Base-by-base conservation (phyloP, 2,888 invertebrate species). In the Sturmia bella region DNA sequence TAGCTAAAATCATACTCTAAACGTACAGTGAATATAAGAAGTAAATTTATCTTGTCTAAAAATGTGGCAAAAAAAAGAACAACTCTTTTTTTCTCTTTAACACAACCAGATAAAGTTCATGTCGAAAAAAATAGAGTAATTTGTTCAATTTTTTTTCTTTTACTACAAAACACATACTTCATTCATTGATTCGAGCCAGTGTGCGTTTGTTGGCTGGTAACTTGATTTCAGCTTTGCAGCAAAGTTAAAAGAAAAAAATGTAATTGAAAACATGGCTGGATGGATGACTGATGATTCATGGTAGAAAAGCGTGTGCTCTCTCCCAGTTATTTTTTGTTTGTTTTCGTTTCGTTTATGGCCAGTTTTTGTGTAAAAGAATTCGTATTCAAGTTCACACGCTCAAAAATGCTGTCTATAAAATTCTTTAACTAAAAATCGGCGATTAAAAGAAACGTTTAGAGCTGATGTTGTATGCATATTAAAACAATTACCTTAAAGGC, bases 231-330 rank as follows among this genome's bases (percentile, higher is more conserved):
- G 64, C 17, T 57, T 56, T 7, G 15, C 39, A 11, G n/a, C 17
- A 19, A 39, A 66, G 15, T 32, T 11, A 39, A 19, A 17, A 11
- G 19, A 41, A 64, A 43, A 11, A 64, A 54, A 50, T 64, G 52
- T 75, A 75, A 80, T 50, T 72, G 80, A 54, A 72, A 61, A 61
- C 48, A 45, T 21, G 52, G n/a, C 12, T 61, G 59, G 43, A 27
- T 57, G 17, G 3, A 15, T 57, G 39, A 21, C 43, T 27, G 72
- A 61, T 80, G 80, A 80, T 72, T 80, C 80, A 80, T 80, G 54
- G 45, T 19, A 61, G 70, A 72, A 76, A 76, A 63, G 27, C 48
- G 54, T 69, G 37, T 54, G 24, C 11, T 27, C 73, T 57, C 39
- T 56, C 17, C 39, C 32, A 43, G 19, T 2, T 15, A 32, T 12